Base-by-base conservation (phyloP, 2,797 vertebrate genomes). In the Myotis myotis region DNA sequence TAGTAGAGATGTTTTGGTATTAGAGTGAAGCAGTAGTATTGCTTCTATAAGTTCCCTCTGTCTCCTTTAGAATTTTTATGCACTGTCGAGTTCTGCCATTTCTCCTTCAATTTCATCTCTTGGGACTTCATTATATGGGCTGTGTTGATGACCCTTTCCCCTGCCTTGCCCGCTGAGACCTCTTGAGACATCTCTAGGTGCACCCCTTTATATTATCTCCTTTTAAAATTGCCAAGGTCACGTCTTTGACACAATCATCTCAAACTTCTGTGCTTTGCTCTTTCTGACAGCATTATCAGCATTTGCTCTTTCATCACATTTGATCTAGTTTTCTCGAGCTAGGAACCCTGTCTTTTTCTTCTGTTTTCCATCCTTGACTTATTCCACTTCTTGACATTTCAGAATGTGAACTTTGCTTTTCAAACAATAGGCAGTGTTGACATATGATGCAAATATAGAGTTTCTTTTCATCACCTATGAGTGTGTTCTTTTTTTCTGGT, bases 351-450 rank as follows among this genome's bases (percentile, higher is more conserved):
- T 44, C 30, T 79, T 79, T 87, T 44, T 33, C 30, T 90, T 68
- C 51, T 86, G 6, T 89, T 97, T 93, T 80, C 10, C 19, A 17
- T 91, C 15, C n/a, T 87, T 95, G 89, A 94, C 86, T 93, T 88
- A 38, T 86, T 89, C 74, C 2, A 36, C 60, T 92, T 87, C 89
- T 71, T 96, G 97, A 74, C 91, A 94, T 95, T 96, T 95, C 33
- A 89, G 76, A 96, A 96, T 47, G 28, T 53, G 19, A 53, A 36
- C 30, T 36, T 87, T 68, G 44, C 74, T 90, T 93, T 81, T 47
- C 19, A 88, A 83, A 84, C 71, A 91, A 76, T 83, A 41, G 72
- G 28, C 19, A 23, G 6, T 74, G n/a, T 79, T 92, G 89, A 86
- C 81, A 64, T 22, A 55, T 25, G 87, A 94, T 66, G 64, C 53